A percentile compares a stretch with the other conserved stretches of the same genome.
These are phyloP conservation scores for Myotis yumanensis DNA, from an alignment of 2,113 vertebrate species.

Conservation along the genomic window DNA sequence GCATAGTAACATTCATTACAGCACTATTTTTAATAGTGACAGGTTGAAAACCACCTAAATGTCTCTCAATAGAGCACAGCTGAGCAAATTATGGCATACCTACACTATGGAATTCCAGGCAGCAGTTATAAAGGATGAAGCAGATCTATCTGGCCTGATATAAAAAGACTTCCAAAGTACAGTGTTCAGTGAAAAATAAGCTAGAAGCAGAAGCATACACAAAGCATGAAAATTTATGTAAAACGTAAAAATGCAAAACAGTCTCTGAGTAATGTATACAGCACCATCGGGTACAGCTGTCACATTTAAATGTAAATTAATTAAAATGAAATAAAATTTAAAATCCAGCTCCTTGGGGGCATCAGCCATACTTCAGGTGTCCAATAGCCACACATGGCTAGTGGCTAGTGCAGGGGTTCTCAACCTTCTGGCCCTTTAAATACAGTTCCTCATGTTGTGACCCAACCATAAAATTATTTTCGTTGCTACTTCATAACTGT, in stretches of 20 bases:
- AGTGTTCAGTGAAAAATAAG: not conserved
- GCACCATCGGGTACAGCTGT: fast-evolving
- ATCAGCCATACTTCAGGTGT: too few relatives aligned
- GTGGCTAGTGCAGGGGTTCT: not conserved
- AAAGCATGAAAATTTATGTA: constrained; percentile 5
- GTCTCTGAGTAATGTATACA: not conserved
- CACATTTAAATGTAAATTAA: constrained; percentile 22
- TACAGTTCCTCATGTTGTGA: too few relatives aligned
- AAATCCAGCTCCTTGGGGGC: not conserved
- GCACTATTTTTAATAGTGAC: not conserved
- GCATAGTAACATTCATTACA: not conserved
- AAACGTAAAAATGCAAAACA: constrained; percentile 3
- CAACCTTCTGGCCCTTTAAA: too few relatives aligned
- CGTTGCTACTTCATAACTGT: too few relatives aligned
- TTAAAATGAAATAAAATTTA: not conserved
- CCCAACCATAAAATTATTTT: too few relatives aligned
- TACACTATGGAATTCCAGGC: not conserved
- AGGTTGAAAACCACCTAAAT: not conserved
- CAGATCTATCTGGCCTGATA: not conserved
- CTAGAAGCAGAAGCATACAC: not conserved
- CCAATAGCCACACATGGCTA: not conserved
- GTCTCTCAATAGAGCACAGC: not conserved
- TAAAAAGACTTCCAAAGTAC: not conserved
- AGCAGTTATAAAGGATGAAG: not conserved
- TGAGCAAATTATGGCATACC: not conserved